Evolutionary conservation across 1,140 invertebrate species (phyloP), one percentile per base, ranked within the genome.

Genomic region (Drosophila persimilis): DNA sequence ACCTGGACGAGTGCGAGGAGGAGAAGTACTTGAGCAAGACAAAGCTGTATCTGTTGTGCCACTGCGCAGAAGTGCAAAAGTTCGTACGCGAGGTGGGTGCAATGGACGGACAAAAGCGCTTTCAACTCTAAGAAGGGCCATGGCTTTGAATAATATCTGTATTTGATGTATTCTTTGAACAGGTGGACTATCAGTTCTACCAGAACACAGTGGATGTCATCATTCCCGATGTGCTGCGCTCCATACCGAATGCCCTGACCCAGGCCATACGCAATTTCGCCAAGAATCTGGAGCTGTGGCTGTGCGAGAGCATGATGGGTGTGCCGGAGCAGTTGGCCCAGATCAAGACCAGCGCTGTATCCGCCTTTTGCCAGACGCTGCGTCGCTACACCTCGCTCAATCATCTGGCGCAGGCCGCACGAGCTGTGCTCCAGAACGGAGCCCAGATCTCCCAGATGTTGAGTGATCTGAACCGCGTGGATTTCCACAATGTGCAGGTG

Each of bases 401-500:
- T 93, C 99, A 99, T 92, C 93, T 99, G 80, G 98, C 99, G 52
- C 93, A 94, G 90, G 98, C 99, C 48, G 98, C 98, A 8, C 93
- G 98, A 41, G 98, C 98, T 52, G 98, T 99, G 39, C 94, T 99
- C 56, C 97, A 98, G 92, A 99, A 99, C 92, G 95, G 96, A 76
- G 95, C 96, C 83, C 98, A 99, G 94, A 99, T 99, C 77, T 95
- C 95, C 83, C 97, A 99, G 94, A 99, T 99, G 98, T 92, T 99
- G 53, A 95, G 97, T 43, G 99, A 99, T 93, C 93, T 99, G 50
- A 99, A 98, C 93, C 95, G 98, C 80, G 98, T 99, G 4, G 98
- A 99, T 92, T 99, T 99, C 93, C 96, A 97, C 85, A 98, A 99
- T 93, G 97, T 99, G 6, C 97, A 98, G 93, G 96, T 95, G 91